Evolutionary conservation across 2,113 vertebrate genomes (phyloP), one percentile per base, ranked within the genome.

Genomic region (Mus spicilegus): DNA sequence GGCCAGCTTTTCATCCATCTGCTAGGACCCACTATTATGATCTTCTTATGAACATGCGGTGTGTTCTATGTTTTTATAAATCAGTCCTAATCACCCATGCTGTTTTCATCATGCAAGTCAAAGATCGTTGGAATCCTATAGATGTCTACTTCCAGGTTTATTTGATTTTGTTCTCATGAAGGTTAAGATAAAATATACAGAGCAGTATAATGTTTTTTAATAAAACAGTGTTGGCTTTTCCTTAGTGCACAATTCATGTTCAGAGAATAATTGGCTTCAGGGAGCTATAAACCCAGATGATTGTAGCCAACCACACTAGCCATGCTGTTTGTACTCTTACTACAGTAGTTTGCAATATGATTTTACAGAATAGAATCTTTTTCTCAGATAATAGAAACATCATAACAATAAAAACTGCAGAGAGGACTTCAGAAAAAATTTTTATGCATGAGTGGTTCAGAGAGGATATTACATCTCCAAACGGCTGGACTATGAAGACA

Each of bases 301-400:
- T 87, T 94, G 87, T 96, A 97, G 98, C 96, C 95, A 98, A 97
- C 98, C 92, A 77, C 95, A 97, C 96, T 92, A 96, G 96, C 81
- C 97, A 97, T 94, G 94, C 92, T 97, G 77, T 93, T 98, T 98
- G 94, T 98, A 96, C 96, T 97, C 96, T 1, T 97, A 80, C 75
- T 96, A 97, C 75, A 98, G 96, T 96, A 73, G 2, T 76, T 97
- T 98, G 94, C 97, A 95, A 95, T 97, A 97, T 69, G 78, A 97
- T 97, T 96, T 98, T 97, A 86, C 97, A 95, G 89, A 97, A 97
- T 93, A 86, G 93, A 97, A 93, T 97, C 82, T 67, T 65, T 96
- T 96, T 95, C 76, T 89, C 88, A 96, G 92, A 96, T 90, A 96
- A 93, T 96, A 87, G 89, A 9, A 65, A 5, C 14, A 80, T 28